phyloP scores from a whole-genome alignment of 2,113 vertebrate species.

The Lampris megalopsis region DNA sequence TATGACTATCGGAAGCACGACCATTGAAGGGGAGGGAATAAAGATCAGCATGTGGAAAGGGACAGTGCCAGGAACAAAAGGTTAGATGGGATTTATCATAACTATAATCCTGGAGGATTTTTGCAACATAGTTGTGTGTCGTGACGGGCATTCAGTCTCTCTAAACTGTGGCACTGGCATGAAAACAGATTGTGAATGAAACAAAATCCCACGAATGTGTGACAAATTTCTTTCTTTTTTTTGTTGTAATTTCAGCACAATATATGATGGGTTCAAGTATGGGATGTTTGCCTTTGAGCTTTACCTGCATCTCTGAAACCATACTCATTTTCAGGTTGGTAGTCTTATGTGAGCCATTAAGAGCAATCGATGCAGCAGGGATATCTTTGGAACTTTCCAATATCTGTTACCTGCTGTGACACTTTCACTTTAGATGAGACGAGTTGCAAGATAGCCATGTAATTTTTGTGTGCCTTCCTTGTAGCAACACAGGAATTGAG shows the following conservation, averaged over 20 bases:
- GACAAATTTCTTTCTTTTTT: background rate
- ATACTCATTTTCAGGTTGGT: constrained; percentile 62
- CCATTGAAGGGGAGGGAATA: constrained; percentile 70
- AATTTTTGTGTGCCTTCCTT: constrained; percentile 15
- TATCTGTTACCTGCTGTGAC: background rate
- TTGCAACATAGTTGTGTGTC: background rate
- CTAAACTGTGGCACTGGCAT: background rate
- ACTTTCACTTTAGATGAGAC: background rate
- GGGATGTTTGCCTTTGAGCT: constrained; percentile 68
- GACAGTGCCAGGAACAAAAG: constrained; percentile 49
- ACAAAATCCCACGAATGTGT: background rate
- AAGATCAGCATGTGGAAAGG: constrained; percentile 60
- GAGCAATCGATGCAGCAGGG: background rate
- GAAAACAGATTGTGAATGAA: background rate
- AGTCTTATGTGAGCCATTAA: background rate
- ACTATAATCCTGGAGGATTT: background rate
- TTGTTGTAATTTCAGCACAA: constrained; percentile 37
- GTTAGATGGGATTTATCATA: constrained; percentile 17
- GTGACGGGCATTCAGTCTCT: background rate
- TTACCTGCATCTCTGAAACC: constrained; percentile 52
- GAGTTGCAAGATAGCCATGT: background rate
- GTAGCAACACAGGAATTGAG: constrained; percentile 59
- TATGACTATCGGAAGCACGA: constrained; percentile 29
- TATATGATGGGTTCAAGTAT: constrained; percentile 60
- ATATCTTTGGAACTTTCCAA: background rate